phyloP scores from a whole-genome alignment of 92 coral and sea anemone species.

The Pocillopora meandrina region DNA sequence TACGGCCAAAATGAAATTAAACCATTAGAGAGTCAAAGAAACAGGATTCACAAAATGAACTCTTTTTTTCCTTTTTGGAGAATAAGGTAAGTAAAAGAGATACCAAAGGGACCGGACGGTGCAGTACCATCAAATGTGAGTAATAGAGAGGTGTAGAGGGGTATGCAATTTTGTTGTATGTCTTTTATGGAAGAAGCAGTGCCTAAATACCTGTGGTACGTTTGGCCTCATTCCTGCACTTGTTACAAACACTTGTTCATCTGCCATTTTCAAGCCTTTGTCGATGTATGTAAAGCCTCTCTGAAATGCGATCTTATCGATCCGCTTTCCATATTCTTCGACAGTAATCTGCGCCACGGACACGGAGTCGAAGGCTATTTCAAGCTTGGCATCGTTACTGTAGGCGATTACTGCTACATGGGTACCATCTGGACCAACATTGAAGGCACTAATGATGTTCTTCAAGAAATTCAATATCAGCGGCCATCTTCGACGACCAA shows the following conservation, averaged over 20 bases:
- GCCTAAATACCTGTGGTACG: too few relatives aligned
- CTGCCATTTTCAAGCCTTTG: slow-evolving; percentile 51
- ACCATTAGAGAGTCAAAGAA: too few relatives aligned
- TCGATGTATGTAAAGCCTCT: slow-evolving; percentile 67
- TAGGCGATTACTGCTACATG: slow-evolving; percentile 63
- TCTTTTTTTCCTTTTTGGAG: too few relatives aligned
- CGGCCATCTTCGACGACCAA: slow-evolving; percentile 56
- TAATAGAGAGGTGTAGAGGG: too few relatives aligned
- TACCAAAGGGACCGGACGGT: neutral
- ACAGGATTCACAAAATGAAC: too few relatives aligned
- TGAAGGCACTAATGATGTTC: slow-evolving; percentile 29
- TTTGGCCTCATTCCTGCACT: slow-evolving; percentile 47
- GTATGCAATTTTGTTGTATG: too few relatives aligned
- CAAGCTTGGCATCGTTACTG: slow-evolving; percentile 51
- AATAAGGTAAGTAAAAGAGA: too few relatives aligned
- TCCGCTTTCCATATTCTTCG: slow-evolving; percentile 33
- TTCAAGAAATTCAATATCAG: slow-evolving; percentile 44
- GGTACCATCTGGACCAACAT: slow-evolving; percentile 63
- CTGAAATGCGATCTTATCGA: slow-evolving; percentile 44
- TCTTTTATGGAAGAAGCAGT: too few relatives aligned
- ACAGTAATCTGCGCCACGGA: slow-evolving; percentile 26
- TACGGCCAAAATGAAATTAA: neutral
- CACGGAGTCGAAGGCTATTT: slow-evolving; percentile 47
- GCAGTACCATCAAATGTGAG: neutral
- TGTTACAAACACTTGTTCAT: slow-evolving; percentile 39